phyloP scores from a whole-genome alignment of 1,140 invertebrate species.

The Hyles euphorbiae region DNA sequence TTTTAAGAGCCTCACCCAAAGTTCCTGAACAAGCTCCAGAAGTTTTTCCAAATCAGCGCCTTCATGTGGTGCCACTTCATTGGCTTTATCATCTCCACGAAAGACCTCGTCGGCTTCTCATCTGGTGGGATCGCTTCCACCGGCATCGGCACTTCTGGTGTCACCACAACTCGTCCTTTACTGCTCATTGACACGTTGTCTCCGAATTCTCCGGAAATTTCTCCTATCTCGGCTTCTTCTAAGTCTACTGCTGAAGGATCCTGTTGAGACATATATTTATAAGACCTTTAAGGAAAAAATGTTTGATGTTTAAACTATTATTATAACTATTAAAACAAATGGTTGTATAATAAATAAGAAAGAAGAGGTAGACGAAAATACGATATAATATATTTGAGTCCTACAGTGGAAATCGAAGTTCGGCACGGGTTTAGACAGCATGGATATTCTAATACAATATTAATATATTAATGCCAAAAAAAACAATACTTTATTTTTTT shows the following conservation, averaged over 20 bases:
- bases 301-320: too few relatives aligned
- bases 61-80: slow-evolving; percentile 84
- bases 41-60: slow-evolving; percentile 94
- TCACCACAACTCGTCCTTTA: slow-evolving; percentile 77
- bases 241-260: slow-evolving; percentile 78
- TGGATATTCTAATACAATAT: too few relatives aligned
- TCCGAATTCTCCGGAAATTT: slow-evolving; percentile 90
- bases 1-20: slow-evolving; percentile 78
- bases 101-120: slow-evolving; percentile 70
- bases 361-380: too few relatives aligned
- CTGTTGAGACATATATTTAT: slow-evolving; percentile 32
- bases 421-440: too few relatives aligned
- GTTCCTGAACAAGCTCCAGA: slow-evolving; percentile 93
- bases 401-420: too few relatives aligned
- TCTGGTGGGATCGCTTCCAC: slow-evolving; percentile 79
- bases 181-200: slow-evolving; percentile 87
- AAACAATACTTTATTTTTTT: too few relatives aligned
- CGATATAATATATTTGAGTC: too few relatives aligned
- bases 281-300: not conserved
- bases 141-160: slow-evolving; percentile 49
- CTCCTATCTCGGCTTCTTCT: slow-evolving; percentile 80
- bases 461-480: too few relatives aligned
- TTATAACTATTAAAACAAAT: too few relatives aligned
- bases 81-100: slow-evolving; percentile 79
- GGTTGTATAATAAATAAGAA: too few relatives aligned